Base-by-base conservation (phyloP, 1,140 invertebrate genomes). In the Drosophila orosa region DNA sequence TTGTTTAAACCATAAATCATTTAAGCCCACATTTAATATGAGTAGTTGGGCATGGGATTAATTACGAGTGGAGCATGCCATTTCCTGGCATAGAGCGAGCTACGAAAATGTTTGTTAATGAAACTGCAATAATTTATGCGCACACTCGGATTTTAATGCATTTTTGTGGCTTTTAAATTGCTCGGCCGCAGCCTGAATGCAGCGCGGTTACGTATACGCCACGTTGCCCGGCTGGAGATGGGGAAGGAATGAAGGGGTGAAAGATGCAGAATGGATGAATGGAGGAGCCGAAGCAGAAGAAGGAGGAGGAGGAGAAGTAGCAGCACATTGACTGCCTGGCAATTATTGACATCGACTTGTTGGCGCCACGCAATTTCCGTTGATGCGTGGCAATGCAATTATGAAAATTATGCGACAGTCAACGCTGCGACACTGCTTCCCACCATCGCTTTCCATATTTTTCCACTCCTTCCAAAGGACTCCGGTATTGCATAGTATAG, bases 301-400 rank as follows among this genome's bases (percentile, higher is more conserved):
- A 29, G 52, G 45, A 33, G 19, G 13, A 13, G 29, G 8, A 17
- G 25, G 17, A 35, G 19, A 2, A 0, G 29, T 31, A 22, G 29
- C 17, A 27, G 25, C 42, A 58, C 40, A 56, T 40, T 35, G 62
- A 63, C 71, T 57, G 63, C 9, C 48, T 56, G 73, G 74, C 74
- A 82, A 82, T 82, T 82, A 82, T 82, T 65, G 74, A 82, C 79
- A 74, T 63, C 74, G 79, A 82, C 79, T 82, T 74, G 79, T 74
- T 82, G 79, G 79, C 79, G 79, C 62, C 79, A 48, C 69, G 63
- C 58, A 82, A 78, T 82, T 78, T 82, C 74, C 74, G 55, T 56
- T 74, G 61, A 82, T 82, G 79, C 74, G 74, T 82, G 74, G 68
- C 74, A 82, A 82, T 82, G 79, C 74, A 82, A 82, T 82, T 82